phyloP scores from a whole-genome alignment of 2,888 invertebrate genomes.

The Sphecodes monilicornis region DNA sequence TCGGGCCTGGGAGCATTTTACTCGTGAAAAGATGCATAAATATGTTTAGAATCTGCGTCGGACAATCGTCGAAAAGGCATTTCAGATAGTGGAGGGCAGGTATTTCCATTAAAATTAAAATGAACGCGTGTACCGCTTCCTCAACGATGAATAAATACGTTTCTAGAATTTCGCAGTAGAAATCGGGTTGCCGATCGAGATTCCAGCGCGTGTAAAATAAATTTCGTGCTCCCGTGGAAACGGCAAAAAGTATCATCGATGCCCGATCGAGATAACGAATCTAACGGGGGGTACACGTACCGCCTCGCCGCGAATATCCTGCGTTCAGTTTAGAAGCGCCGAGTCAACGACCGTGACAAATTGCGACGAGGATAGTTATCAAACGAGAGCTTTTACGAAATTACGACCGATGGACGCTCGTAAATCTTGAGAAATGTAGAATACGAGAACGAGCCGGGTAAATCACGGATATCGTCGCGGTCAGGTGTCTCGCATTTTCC shows the following conservation, averaged over 20 bases:
- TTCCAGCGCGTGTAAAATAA: neutral
- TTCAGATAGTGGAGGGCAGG: no score
- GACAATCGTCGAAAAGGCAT: no score
- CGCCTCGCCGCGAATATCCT: neutral
- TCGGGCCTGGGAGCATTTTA: no score
- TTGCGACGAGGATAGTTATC: conserved; percentile 29
- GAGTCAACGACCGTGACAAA: conserved; percentile 31
- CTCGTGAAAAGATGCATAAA: no score
- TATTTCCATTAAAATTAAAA: neutral
- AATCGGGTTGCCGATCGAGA: neutral
- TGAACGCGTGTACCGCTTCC: neutral
- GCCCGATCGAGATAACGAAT: conserved; percentile 2
- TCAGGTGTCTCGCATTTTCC: conserved; percentile 40
- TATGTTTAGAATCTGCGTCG: no score
- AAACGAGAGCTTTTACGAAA: conserved; percentile 49
- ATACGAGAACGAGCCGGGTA: conserved; percentile 37
- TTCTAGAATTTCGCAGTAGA: neutral
- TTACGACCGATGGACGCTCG: conserved; percentile 36
- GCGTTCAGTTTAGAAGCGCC: neutral
- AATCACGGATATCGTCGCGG: conserved; percentile 50
- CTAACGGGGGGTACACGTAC: neutral
- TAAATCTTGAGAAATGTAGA: conserved; percentile 41
- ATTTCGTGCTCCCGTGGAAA: neutral
- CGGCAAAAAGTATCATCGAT: neutral
- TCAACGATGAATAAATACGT: neutral